Evolutionary conservation across 2,888 invertebrate genomes (phyloP).

Genomic region (Nymphalis urticae): DNA sequence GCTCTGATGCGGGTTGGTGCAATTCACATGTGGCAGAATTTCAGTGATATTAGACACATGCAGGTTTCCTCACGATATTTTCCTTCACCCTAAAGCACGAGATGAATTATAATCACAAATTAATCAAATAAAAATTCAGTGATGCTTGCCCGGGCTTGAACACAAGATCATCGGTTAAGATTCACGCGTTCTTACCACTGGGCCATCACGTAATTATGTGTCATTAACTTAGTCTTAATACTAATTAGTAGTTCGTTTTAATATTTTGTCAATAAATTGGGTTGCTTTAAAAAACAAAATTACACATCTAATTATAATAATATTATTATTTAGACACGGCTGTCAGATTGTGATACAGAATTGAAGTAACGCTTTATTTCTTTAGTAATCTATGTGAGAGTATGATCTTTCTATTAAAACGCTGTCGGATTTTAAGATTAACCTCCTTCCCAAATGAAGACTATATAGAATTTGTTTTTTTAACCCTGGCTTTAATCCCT

Average conservation of each 20-base stretch:
- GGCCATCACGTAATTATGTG: too few relatives aligned
- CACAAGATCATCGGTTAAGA: too few relatives aligned
- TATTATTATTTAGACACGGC: slow-evolving; percentile 4
- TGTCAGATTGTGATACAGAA: slow-evolving; percentile 20
- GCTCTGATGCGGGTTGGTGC: too few relatives aligned
- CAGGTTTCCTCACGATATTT: too few relatives aligned
- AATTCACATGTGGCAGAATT: too few relatives aligned
- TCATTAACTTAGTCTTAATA: background rate
- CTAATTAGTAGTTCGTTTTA: too few relatives aligned
- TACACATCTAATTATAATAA: slow-evolving; percentile 11
- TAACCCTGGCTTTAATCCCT: slow-evolving; percentile 6
- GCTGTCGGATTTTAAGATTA: slow-evolving; percentile 30
- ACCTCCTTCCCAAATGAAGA: slow-evolving; percentile 17
- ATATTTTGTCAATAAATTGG: background rate
- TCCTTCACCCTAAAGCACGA: too few relatives aligned
- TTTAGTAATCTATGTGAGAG: slow-evolving; percentile 1
- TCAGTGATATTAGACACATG: too few relatives aligned
- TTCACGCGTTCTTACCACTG: too few relatives aligned
- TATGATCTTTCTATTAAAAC: slow-evolving; percentile 26
- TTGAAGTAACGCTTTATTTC: slow-evolving; percentile 13
- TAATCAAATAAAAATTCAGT: too few relatives aligned
- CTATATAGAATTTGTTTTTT: slow-evolving; percentile 2
- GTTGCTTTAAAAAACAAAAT: slow-evolving; percentile 1
- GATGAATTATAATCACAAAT: too few relatives aligned
- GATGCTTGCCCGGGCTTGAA: too few relatives aligned